phyloP scores from a whole-genome alignment of 1,140 invertebrate species.

The Aphaenogaster rudis region DNA sequence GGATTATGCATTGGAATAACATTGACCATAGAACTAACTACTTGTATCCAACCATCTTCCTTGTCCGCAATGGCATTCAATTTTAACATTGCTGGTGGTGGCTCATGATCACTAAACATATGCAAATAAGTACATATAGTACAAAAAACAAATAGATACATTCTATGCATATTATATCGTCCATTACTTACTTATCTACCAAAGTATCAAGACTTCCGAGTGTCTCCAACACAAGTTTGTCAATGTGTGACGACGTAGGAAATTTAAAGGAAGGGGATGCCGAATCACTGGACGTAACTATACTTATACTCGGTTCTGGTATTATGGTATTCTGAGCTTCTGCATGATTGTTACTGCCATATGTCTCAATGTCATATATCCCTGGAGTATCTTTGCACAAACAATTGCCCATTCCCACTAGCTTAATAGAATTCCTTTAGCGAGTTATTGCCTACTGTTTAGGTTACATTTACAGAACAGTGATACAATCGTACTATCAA shows the following conservation, averaged over 20 bases:
- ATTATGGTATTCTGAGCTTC: constrained; percentile 81
- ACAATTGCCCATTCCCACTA: constrained; percentile 89
- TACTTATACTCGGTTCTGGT: constrained; percentile 78
- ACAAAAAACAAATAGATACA: neutral
- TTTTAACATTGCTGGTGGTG: constrained; percentile 93
- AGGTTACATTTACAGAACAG: constrained; percentile 69
- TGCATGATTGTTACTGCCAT: constrained; percentile 81
- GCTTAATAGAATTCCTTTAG: constrained; percentile 65
- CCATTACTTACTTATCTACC: constrained; percentile 91
- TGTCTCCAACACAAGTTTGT: constrained; percentile 93
- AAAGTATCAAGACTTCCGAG: constrained; percentile 92
- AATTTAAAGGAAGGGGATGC: constrained; percentile 77
- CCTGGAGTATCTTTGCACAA: constrained; percentile 88
- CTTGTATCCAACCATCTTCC: constrained; percentile 96
- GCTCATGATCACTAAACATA: constrained; percentile 92
- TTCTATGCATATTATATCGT: neutral
- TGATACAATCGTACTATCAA: constrained; percentile 55
- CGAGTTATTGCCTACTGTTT: constrained; percentile 48
- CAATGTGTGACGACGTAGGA: constrained; percentile 88
- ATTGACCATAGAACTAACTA: constrained; percentile 95
- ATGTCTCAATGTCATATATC: constrained; percentile 76
- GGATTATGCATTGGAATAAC: constrained; percentile 95
- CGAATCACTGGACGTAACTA: constrained; percentile 73
- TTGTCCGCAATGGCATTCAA: constrained; percentile 95
- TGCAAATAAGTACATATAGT: constrained; percentile 2